phyloP scores from a whole-genome alignment of 2,113 vertebrate genomes.

The Saguinus midas region DNA sequence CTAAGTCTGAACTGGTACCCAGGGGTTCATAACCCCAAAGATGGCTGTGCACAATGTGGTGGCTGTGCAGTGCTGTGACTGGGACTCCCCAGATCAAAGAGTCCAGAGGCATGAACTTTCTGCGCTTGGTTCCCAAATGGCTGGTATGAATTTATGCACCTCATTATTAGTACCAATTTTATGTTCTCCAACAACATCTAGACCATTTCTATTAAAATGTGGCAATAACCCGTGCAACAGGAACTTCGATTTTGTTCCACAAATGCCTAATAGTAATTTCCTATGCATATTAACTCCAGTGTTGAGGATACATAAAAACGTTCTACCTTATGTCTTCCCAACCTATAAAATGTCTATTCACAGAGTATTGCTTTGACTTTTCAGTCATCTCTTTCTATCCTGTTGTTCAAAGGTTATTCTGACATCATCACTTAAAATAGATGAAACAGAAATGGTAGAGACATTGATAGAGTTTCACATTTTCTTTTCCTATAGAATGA shows the following conservation, averaged over 20 bases:
- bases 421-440: not conserved
- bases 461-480: not conserved
- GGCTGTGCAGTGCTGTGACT: not conserved
- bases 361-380: not conserved
- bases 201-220: slow-evolving; percentile 15
- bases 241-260: not conserved
- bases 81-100: not conserved
- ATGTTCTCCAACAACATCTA: not conserved
- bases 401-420: slow-evolving; percentile 8
- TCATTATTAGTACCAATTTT: not conserved
- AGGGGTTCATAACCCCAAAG: not conserved
- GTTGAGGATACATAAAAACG: slow-evolving; percentile 4
- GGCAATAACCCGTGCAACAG: not conserved
- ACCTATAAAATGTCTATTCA: not conserved
- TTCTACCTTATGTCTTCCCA: not conserved
- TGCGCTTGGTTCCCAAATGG: not conserved
- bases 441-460: not conserved
- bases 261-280: slow-evolving; percentile 39
- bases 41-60: not conserved
- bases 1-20: not conserved
- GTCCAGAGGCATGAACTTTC: not conserved
- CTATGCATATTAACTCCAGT: not conserved
- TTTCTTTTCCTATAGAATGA: not conserved
- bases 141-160: not conserved
- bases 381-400: not conserved